Conservation (phyloP, 2,888 invertebrate genomes). For the Harpalus rubripes region DNA sequence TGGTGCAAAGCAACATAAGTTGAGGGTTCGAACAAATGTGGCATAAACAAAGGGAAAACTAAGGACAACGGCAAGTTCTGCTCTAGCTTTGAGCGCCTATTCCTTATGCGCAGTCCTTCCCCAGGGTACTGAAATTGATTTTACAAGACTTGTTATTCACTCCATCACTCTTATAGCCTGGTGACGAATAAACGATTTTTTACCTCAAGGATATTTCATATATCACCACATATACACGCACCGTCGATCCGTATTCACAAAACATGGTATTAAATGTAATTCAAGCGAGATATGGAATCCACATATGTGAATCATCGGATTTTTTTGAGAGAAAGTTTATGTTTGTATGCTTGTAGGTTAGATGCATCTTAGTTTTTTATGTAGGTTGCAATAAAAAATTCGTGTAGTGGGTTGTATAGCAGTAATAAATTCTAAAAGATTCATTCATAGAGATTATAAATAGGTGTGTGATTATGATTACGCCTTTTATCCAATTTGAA, state of each 20-base stretch:
- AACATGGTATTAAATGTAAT: slow-evolving; percentile 26
- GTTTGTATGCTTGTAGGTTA: background rate
- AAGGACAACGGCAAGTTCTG: background rate
- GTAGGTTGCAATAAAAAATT: background rate
- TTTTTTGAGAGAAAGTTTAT: slow-evolving; percentile 20
- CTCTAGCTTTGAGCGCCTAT: background rate
- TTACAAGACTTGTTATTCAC: slow-evolving; percentile 52
- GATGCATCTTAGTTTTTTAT: slow-evolving; percentile 10
- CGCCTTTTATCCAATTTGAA: background rate
- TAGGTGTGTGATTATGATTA: background rate
- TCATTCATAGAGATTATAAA: background rate
- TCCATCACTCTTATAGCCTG: slow-evolving; percentile 43
- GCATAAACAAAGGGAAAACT: background rate
- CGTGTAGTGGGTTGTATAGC: background rate
- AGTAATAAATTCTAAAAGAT: background rate
- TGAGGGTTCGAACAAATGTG: background rate
- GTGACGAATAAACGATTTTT: slow-evolving; percentile 54
- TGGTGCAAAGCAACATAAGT: background rate
- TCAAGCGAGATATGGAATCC: background rate
- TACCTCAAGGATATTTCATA: slow-evolving; percentile 31
- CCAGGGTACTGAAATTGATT: slow-evolving; percentile 36
- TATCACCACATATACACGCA: slow-evolving; percentile 15
- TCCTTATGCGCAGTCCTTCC: slow-evolving; percentile 27
- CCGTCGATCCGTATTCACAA: slow-evolving; percentile 19
- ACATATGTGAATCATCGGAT: slow-evolving; percentile 12